Conservation (phyloP, 2,888 invertebrate species). For the Heliconius sara region DNA sequence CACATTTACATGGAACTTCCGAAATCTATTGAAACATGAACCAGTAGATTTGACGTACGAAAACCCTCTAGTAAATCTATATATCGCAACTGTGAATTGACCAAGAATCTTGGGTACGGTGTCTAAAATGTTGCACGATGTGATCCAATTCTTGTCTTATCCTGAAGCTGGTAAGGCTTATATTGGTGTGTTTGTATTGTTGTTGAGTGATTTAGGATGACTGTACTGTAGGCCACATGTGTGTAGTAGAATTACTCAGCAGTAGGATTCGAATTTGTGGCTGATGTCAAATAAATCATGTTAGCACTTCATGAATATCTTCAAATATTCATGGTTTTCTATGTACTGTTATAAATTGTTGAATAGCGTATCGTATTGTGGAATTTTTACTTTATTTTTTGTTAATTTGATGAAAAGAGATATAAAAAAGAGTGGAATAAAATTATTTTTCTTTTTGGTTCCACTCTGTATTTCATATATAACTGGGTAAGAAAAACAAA, state of each 20-base stretch:
- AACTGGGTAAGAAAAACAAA: no score
- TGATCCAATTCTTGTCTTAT: neutral
- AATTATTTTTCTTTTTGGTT: no score
- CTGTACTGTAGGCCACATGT: slow-evolving; percentile 46
- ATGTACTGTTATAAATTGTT: slow-evolving; percentile 22
- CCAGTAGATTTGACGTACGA: slow-evolving; percentile 39
- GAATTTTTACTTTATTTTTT: no score
- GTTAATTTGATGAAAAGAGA: no score
- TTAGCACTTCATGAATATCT: slow-evolving; percentile 47
- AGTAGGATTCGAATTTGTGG: slow-evolving; percentile 47
- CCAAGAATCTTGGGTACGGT: slow-evolving; percentile 43
- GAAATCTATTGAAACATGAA: slow-evolving; percentile 31
- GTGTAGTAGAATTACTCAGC: slow-evolving; percentile 46
- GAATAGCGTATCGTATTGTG: neutral
- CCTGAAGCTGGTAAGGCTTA: neutral
- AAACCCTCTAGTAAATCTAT: slow-evolving; percentile 42
- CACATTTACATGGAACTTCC: slow-evolving; percentile 30
- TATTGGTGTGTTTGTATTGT: slow-evolving; percentile 13
- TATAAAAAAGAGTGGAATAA: no score
- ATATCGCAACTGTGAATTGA: slow-evolving; percentile 44
- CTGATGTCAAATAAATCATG: slow-evolving; percentile 48
- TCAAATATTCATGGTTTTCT: slow-evolving; percentile 35
- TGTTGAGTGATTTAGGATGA: slow-evolving; percentile 20
- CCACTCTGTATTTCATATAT: no score
- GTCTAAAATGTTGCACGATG: neutral